Conservation (phyloP, 2,888 invertebrate genomes). For the Lochmaea capreae region DNA sequence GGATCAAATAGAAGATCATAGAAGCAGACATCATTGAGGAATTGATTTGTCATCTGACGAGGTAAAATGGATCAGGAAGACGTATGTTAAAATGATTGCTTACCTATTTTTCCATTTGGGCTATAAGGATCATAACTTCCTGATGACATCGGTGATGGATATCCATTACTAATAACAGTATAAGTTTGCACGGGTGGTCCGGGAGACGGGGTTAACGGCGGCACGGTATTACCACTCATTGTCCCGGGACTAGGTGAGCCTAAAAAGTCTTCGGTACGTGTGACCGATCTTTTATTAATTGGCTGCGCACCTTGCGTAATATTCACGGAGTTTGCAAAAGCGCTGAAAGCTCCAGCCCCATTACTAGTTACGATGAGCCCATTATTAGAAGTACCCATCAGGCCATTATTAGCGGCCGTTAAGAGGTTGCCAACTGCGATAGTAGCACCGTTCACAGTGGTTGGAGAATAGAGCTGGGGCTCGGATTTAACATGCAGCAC, state of each 20-base stretch:
- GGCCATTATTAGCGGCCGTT: constrained; percentile 57
- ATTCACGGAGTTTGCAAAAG: constrained; percentile 57
- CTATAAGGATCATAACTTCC: constrained; percentile 92
- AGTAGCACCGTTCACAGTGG: constrained; percentile 49
- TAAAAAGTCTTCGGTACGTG: constrained; percentile 73
- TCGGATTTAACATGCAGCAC: constrained; percentile 67
- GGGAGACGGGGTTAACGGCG: constrained; percentile 77
- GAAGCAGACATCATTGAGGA: no score
- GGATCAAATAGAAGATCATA: no score
- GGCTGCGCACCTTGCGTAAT: constrained; percentile 50
- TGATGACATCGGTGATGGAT: constrained; percentile 87
- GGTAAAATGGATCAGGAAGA: no score
- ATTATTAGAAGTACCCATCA: constrained; percentile 57
- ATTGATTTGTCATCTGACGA: no score
- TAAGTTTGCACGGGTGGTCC: constrained; percentile 69
- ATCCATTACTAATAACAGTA: constrained; percentile 76
- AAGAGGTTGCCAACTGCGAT: constrained; percentile 52
- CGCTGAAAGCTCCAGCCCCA: constrained; percentile 54
- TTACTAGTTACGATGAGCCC: constrained; percentile 51
- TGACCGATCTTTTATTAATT: constrained; percentile 62
- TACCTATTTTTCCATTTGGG: constrained; percentile 90
- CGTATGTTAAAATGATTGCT: constrained; percentile 59
- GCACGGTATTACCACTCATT: constrained; percentile 67
- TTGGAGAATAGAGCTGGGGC: constrained; percentile 62
- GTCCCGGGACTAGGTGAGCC: constrained; percentile 72